Evolutionary conservation across 2,113 vertebrate genomes (phyloP).

Genomic region (Stictonetta naevosa): DNA sequence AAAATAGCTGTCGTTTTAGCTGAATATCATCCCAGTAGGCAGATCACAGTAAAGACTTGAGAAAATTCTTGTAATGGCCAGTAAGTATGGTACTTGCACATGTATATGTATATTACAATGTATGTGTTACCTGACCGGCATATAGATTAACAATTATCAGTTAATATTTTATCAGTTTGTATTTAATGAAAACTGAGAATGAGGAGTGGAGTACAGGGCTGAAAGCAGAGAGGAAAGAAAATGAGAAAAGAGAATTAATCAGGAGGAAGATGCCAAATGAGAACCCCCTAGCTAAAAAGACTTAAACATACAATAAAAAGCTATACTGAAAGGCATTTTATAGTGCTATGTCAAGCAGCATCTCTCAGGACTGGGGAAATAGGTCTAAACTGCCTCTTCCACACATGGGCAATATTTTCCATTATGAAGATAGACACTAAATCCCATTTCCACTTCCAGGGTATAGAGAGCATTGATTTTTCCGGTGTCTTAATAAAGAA

Average conservation of each 20-base stretch:
- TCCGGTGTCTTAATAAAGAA: conserved; percentile 37
- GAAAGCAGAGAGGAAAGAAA: conserved; percentile 16
- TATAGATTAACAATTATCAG: conserved; percentile 10
- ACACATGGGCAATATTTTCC: conserved; percentile 43
- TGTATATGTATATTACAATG: not conserved
- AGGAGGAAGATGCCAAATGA: conserved; percentile 5
- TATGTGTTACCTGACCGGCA: not conserved
- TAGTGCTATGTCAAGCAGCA: not conserved
- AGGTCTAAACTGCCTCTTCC: conserved; percentile 24
- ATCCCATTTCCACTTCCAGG: conserved; percentile 43
- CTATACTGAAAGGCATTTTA: conserved; percentile 12
- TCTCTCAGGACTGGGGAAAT: conserved; percentile 4
- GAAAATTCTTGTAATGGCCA: conserved; percentile 3
- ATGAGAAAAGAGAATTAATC: conserved; percentile 42
- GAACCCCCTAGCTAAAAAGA: conserved; percentile 20
- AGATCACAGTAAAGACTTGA: not conserved
- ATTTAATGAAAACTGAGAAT: conserved; percentile 41
- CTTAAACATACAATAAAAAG: conserved; percentile 13
- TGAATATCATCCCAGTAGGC: not conserved
- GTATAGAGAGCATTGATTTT: conserved; percentile 52
- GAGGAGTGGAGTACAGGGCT: not conserved
- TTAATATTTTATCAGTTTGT: conserved; percentile 35
- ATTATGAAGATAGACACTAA: conserved; percentile 55
- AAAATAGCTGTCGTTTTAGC: not conserved
- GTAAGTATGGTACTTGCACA: not conserved